Evolutionary conservation across 2,888 invertebrate genomes (phyloP).

Genomic region (Cetonia aurata): DNA sequence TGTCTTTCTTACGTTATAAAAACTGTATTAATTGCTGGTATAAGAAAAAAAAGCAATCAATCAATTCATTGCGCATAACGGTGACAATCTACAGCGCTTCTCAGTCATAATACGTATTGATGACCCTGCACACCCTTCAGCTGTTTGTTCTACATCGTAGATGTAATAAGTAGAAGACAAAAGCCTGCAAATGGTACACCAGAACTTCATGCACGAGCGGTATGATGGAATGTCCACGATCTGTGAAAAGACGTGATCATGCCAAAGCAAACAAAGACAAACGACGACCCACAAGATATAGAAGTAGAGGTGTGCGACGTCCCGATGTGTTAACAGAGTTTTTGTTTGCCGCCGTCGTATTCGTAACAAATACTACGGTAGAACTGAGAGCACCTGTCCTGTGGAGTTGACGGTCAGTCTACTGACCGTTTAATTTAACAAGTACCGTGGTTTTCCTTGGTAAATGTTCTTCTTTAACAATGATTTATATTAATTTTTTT

Average conservation of each 20-base stretch:
- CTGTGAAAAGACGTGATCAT: constrained; percentile 50
- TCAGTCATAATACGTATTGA: too few relatives aligned
- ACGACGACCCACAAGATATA: constrained; percentile 51
- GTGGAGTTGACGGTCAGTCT: constrained; percentile 15
- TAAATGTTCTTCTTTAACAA: too few relatives aligned
- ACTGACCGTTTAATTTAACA: constrained; percentile 21
- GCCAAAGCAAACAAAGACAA: constrained; percentile 55
- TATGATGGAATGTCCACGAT: constrained; percentile 56
- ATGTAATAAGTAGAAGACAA: neutral
- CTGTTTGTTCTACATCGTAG: too few relatives aligned
- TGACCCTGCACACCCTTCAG: too few relatives aligned
- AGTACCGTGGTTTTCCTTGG: neutral
- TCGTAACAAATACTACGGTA: neutral
- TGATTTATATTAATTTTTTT: too few relatives aligned
- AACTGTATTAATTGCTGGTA: too few relatives aligned
- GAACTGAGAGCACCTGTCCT: constrained; percentile 41
- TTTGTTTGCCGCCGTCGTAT: constrained; percentile 41
- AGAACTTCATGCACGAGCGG: constrained; percentile 54
- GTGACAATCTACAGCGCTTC: neutral
- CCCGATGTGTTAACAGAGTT: constrained; percentile 55
- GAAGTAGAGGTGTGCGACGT: constrained; percentile 53
- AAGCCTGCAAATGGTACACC: constrained; percentile 3
- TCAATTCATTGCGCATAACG: neutral
- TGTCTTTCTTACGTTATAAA: too few relatives aligned
- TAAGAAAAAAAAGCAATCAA: neutral